phyloP scores from a whole-genome alignment of 2,797 vertebrate species.

The Ctenochaetus hawaiiensis region DNA sequence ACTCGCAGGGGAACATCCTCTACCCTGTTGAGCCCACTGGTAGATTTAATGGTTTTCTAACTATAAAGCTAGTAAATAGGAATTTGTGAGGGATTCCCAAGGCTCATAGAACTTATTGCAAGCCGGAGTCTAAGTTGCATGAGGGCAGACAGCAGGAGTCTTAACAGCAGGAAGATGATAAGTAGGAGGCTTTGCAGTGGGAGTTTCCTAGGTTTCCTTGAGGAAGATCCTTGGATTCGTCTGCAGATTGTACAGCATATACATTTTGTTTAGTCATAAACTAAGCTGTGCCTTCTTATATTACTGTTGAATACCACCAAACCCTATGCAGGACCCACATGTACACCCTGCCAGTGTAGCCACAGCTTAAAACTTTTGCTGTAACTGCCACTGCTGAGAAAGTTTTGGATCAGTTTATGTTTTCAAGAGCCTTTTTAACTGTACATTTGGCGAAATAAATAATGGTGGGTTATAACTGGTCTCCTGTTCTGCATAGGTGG shows the following conservation, averaged over 20 bases:
- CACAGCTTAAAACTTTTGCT: background rate
- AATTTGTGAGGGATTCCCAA: constrained; percentile 25
- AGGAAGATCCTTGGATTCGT: background rate
- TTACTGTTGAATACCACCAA: background rate
- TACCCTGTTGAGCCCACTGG: background rate
- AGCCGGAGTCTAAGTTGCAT: constrained; percentile 20
- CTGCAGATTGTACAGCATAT: background rate
- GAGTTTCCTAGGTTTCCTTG: background rate
- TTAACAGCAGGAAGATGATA: constrained; percentile 7
- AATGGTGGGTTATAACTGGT: background rate
- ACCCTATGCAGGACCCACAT: background rate
- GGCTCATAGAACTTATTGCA: constrained; percentile 1
- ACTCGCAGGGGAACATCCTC: background rate
- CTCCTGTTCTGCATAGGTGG: constrained; percentile 77
- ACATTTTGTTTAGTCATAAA: constrained; percentile 4
- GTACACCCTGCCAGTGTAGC: background rate
- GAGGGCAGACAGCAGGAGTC: constrained; percentile 1
- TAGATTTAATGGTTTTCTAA: constrained; percentile 6
- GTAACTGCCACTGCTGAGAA: background rate
- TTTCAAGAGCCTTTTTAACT: background rate
- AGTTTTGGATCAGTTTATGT: background rate
- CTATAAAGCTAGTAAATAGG: background rate
- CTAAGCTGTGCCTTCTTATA: background rate
- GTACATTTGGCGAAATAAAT: background rate
- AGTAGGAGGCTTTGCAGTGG: background rate